Base-by-base conservation (phyloP, 2,888 invertebrate genomes). In the Dasypogon diadema region DNA sequence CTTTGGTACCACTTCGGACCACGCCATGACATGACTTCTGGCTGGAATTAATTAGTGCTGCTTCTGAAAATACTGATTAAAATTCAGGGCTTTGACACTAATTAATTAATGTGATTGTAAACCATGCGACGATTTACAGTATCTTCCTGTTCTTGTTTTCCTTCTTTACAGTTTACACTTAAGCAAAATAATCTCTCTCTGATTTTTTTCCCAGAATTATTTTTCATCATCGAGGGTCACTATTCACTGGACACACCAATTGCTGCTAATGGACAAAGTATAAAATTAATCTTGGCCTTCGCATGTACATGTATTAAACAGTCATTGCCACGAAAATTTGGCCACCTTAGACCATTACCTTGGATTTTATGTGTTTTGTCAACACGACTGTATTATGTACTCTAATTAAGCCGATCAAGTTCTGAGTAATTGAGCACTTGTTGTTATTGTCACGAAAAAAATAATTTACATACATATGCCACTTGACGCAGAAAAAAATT, bases 1-100 rank as follows among this genome's bases (percentile, higher is more conserved):
- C 12, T 42, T 42, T 42, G 42, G 2, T 42, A 42, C 2, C 42
- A 42, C 42, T 12, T 42, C n/a, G 42, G n/a, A 3, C n/a, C 42
- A 42, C 8, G 42, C 30, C 30, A 30, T 8, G n/a, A n/a, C 30
- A 30, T 5, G 30, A 30, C 30, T 30, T 30, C 30, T 30, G 8
- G 4, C 8, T 8, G 30, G 30, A 30, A 30, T 30, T 30, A 30
- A 30, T 30, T 30, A 30, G 30, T 30, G 4, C 8, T 30, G 30
- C 8, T 30, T 30, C 30, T 5, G 8, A 30, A 30, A 30, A 30
- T 3, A 30, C 30, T 30, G 10, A 65, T 65, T 65, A 34, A 14
- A 14, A 21, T 18, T 65, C 60, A 60, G 60, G 60, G 42, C 48
- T 65, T 65, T 65, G 65, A 48, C 65, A 46, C 46, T 46, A 65